These are phyloP conservation scores for Hirtodrosophila confusa DNA, from an alignment of 2,888 invertebrate genomes.

Conservation along the genomic window DNA sequence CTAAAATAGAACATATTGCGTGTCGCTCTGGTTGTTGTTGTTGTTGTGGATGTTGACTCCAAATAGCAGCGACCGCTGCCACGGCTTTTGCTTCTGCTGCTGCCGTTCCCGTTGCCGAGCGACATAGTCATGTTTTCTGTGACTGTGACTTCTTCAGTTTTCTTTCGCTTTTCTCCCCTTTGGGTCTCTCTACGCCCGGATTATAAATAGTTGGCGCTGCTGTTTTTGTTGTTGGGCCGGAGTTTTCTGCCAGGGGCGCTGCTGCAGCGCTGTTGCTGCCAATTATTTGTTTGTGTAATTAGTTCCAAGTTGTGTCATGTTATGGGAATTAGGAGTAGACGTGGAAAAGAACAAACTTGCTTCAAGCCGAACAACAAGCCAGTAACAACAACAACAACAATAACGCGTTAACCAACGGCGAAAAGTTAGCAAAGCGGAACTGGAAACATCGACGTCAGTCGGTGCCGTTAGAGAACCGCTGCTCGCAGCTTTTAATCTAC, in stretches of 20 bases:
- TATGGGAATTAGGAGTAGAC: slow-evolving; percentile 59
- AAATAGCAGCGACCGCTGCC: slow-evolving; percentile 49
- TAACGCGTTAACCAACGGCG: slow-evolving; percentile 65
- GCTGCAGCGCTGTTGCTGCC: slow-evolving; percentile 42
- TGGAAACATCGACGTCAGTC: slow-evolving; percentile 61
- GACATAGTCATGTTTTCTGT: slow-evolving; percentile 65
- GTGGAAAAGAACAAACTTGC: slow-evolving; percentile 48
- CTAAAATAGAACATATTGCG: slow-evolving; percentile 75
- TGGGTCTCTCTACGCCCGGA: slow-evolving; percentile 46
- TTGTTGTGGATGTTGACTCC: slow-evolving; percentile 56
- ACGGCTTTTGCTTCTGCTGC: slow-evolving; percentile 12
- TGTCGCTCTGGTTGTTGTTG: slow-evolving; percentile 44
- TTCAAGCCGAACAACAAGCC: slow-evolving; percentile 38
- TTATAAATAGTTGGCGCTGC: slow-evolving; percentile 64
- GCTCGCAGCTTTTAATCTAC: slow-evolving; percentile 65
- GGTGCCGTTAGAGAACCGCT: slow-evolving; percentile 65
- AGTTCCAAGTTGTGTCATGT: slow-evolving; percentile 62
- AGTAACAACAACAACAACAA: slow-evolving; percentile 37
- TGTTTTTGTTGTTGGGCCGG: slow-evolving; percentile 36
- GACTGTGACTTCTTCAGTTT: slow-evolving; percentile 42
- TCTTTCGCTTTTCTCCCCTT: slow-evolving; percentile 41
- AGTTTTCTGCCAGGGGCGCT: slow-evolving; percentile 45
- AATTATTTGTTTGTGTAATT: slow-evolving; percentile 68
- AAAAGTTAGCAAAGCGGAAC: slow-evolving; percentile 79
- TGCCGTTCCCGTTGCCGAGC: slow-evolving; percentile 22